These are phyloP conservation scores for Toxotes chatareus DNA, from an alignment of 2,113 vertebrate genomes.

Conservation along the genomic window DNA sequence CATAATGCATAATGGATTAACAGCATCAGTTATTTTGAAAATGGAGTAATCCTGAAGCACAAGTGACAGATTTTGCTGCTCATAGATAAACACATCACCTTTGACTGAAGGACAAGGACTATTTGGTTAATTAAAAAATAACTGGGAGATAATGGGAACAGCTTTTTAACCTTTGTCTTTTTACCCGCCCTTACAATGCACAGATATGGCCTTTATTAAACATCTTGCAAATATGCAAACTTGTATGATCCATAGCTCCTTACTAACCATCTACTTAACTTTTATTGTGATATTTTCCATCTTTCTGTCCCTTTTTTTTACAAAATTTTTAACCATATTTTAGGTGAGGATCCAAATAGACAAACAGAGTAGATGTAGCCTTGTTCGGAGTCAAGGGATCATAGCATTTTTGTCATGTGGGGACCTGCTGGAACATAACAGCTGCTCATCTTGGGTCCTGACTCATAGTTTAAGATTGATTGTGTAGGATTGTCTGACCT, in stretches of 20 bases:
- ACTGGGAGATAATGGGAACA: not conserved
- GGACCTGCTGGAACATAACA: conserved; percentile 9
- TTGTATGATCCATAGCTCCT: conserved; percentile 3
- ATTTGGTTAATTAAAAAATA: not conserved
- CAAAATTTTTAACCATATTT: not conserved
- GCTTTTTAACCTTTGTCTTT: not conserved
- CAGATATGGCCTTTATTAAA: conserved; percentile 1
- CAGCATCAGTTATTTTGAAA: no score
- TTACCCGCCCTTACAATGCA: conserved; percentile 25
- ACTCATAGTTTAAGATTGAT: not conserved
- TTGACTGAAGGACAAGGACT: no score
- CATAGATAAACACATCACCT: no score
- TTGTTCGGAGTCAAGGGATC: not conserved
- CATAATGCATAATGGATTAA: no score
- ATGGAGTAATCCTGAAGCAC: no score
- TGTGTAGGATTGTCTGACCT: not conserved
- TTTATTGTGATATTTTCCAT: not conserved
- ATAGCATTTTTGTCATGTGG: conserved; percentile 16
- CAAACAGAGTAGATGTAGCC: conserved; percentile 20
- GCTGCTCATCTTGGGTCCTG: conserved; percentile 1
- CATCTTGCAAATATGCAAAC: not conserved
- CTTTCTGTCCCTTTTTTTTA: not conserved
- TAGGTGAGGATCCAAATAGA: not conserved
- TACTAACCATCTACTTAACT: conserved; percentile 30
- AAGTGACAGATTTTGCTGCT: no score